Evolutionary conservation across 2,888 invertebrate genomes (phyloP).

Genomic region (Ashinkailepas kermadecensis): DNA sequence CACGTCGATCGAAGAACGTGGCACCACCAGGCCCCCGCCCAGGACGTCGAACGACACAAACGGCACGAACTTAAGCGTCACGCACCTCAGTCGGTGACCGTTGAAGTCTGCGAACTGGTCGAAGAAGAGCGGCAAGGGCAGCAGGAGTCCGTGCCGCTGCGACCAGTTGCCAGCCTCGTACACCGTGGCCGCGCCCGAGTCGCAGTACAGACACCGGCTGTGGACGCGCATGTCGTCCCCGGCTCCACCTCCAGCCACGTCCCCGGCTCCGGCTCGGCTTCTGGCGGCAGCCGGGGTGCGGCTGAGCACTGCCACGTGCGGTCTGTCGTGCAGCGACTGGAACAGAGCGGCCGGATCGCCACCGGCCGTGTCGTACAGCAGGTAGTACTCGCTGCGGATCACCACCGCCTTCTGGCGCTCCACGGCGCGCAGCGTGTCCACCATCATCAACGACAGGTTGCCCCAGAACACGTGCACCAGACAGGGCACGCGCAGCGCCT

Average conservation of each 20-base stretch:
- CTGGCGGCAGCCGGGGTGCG: too few species aligned
- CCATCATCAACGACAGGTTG: neutral
- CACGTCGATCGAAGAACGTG: neutral
- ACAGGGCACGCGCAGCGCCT: neutral
- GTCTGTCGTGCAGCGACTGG: neutral
- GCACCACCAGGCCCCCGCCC: neutral
- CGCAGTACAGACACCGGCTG: neutral
- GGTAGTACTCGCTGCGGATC: slow-evolving; percentile 3
- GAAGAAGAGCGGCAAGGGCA: slow-evolving; percentile 7
- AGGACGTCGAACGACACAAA: neutral
- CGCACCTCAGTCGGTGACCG: slow-evolving; percentile 16
- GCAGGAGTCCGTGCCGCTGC: neutral
- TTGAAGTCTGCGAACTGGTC: slow-evolving; percentile 19
- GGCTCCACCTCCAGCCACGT: too few species aligned
- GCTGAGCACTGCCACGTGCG: neutral
- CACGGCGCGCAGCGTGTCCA: neutral
- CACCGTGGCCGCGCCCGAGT: neutral
- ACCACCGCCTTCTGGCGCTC: neutral
- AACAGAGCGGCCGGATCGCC: neutral
- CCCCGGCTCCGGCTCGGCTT: too few species aligned
- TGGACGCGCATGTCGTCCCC: neutral
- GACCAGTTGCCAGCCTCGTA: neutral
- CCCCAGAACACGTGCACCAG: slow-evolving; percentile 13
- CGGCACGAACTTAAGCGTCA: neutral
- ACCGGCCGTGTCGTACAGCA: neutral